Percentiles rank a stretch among this genome's conserved stretches.
Conservation (phyloP, 2,888 invertebrate genomes). For the Nephrocerus scutellatus region DNA sequence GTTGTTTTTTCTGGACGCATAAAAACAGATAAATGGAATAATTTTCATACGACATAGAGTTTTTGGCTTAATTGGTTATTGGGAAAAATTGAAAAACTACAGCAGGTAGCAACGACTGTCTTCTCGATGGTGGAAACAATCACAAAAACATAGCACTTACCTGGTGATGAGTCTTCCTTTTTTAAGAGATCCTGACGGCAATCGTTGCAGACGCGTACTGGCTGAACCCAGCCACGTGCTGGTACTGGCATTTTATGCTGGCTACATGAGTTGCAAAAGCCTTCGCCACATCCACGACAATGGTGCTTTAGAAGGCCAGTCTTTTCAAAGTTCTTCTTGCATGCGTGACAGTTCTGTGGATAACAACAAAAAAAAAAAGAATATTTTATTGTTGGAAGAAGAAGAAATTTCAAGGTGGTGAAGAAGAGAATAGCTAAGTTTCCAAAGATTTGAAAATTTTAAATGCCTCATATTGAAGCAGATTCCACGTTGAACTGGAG, state of each 20-base stretch:
- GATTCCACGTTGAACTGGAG: too few relatives aligned
- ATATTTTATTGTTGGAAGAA: too few relatives aligned
- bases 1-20: slow-evolving; percentile 26
- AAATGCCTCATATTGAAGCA: too few relatives aligned
- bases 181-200: slow-evolving; percentile 50
- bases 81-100: neutral
- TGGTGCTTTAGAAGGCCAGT: slow-evolving; percentile 61
- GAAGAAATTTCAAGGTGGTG: too few relatives aligned
- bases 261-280: slow-evolving; percentile 69
- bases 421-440: too few relatives aligned
- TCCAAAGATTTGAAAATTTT: too few relatives aligned
- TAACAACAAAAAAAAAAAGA: neutral
- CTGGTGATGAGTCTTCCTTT: slow-evolving; percentile 34
- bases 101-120: too few relatives aligned
- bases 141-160: too few relatives aligned
- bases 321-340: slow-evolving; percentile 53
- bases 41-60: slow-evolving; percentile 5
- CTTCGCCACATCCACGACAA: slow-evolving; percentile 71
- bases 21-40: slow-evolving; percentile 10
- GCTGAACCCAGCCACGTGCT: slow-evolving; percentile 60
- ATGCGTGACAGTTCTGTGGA: slow-evolving; percentile 58
- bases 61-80: neutral
- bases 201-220: slow-evolving; percentile 66
- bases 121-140: too few relatives aligned
- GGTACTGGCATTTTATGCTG: slow-evolving; percentile 62